phyloP scores from a whole-genome alignment of 64 coral and sea anemone genomes.

The Montipora capricornis region DNA sequence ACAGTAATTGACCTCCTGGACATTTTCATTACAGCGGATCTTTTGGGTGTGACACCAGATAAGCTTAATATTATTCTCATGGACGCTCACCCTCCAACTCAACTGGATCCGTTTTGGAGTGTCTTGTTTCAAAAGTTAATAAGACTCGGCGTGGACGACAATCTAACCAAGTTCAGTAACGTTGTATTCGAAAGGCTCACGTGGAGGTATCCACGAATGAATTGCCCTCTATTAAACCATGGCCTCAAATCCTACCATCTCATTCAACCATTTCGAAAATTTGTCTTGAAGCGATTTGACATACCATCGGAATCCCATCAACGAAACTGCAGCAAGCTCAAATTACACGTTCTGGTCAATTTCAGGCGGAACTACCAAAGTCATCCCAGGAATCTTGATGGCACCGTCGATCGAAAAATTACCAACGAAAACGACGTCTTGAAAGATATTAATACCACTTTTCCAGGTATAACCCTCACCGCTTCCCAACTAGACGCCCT shows the following conservation, averaged over 20 bases:
- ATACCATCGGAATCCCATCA: neutral
- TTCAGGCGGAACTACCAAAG: conserved; percentile 29
- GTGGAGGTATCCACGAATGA: neutral
- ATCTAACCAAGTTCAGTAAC: neutral
- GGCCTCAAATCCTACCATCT: neutral
- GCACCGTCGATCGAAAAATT: neutral
- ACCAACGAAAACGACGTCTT: conserved; percentile 30
- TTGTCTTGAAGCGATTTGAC: conserved; percentile 15
- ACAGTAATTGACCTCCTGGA: conserved; percentile 39
- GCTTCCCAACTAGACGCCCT: neutral
- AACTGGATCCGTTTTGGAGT: conserved; percentile 35
- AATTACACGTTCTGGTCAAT: neutral
- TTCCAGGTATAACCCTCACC: neutral
- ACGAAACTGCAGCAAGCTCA: neutral
- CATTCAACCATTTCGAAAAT: conserved; percentile 14
- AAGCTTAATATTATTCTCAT: conserved; percentile 32
- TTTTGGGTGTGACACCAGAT: conserved; percentile 20
- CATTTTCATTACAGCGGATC: conserved; percentile 29
- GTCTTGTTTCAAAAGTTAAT: conserved; percentile 11
- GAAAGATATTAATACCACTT: neutral
- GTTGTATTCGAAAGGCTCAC: conserved; percentile 22
- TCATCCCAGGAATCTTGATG: conserved; percentile 7
- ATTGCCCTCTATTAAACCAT: neutral
- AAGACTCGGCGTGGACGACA: neutral
- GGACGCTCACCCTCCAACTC: conserved; percentile 24